Percentiles rank a stretch among this genome's conserved stretches.
phyloP scores from a whole-genome alignment of 2,113 vertebrate genomes.

The Tetrao urogallus region DNA sequence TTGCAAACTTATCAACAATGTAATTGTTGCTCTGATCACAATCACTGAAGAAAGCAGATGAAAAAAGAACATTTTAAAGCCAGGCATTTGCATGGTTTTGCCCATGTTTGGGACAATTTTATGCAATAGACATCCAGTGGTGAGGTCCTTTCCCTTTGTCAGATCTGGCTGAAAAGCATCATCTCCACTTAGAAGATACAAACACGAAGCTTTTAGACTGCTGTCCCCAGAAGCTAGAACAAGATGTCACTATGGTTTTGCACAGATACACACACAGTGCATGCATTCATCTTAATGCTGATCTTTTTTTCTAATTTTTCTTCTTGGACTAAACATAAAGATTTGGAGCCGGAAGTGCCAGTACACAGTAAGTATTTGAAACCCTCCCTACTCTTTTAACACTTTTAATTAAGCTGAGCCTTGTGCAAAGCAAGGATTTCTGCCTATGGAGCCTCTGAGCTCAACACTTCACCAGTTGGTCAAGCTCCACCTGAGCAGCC shows the following conservation, averaged over 20 bases:
- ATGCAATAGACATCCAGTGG: not conserved
- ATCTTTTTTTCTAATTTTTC: not conserved
- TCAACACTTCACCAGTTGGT: not conserved
- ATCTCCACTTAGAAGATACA: not conserved
- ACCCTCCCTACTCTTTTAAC: not conserved
- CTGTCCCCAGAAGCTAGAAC: not conserved
- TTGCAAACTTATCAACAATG: constrained; percentile 89
- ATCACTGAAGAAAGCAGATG: constrained; percentile 71
- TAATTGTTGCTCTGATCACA: constrained; percentile 91
- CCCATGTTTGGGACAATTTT: not conserved
- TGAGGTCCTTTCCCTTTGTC: not conserved
- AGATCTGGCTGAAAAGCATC: not conserved
- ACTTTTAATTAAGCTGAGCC: not conserved
- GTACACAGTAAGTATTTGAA: not conserved
- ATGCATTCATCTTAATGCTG: not conserved
- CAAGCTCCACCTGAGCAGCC: not conserved
- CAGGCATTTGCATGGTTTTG: not conserved
- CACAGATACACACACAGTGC: not conserved
- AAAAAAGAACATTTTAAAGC: not conserved
- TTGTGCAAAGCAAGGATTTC: not conserved
- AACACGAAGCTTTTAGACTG: not conserved
- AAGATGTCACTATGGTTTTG: not conserved
- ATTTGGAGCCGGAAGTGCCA: not conserved
- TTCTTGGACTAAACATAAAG: not conserved
- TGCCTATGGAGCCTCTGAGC: not conserved